Conservation (phyloP, 2,113 vertebrate genomes). For the Gracilinanus agilis region DNA sequence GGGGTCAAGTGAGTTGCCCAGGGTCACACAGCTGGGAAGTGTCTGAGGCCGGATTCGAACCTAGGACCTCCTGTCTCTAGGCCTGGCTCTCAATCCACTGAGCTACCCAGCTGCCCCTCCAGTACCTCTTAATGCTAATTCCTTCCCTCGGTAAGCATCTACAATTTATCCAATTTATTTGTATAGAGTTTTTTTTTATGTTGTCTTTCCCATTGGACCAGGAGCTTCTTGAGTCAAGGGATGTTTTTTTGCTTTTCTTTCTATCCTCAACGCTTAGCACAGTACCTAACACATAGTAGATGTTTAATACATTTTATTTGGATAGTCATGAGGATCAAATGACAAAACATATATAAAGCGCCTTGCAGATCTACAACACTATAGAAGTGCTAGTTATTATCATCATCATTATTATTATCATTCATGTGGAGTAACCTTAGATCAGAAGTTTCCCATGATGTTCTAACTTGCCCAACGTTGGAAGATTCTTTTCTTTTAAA, state of each 20-base stretch:
- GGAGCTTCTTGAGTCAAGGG: background rate
- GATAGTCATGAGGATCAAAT: background rate
- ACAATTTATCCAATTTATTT: background rate
- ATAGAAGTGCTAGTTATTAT: background rate
- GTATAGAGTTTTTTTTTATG: background rate
- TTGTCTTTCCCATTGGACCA: background rate
- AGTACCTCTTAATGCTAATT: background rate
- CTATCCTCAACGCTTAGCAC: background rate
- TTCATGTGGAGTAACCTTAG: rapidly evolving
- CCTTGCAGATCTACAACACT: background rate
- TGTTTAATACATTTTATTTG: background rate
- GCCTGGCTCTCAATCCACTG: no score
- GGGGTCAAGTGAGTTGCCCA: no score
- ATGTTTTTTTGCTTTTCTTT: background rate
- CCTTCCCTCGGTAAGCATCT: background rate
- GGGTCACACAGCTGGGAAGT: no score
- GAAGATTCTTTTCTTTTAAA: background rate
- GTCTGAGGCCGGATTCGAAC: no score
- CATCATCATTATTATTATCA: background rate
- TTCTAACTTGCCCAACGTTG: background rate
- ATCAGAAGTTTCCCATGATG: background rate
- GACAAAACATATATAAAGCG: background rate
- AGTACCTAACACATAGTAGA: background rate
- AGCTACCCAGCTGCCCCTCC: no score
- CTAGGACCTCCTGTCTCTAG: no score